phyloP scores from a whole-genome alignment of 1,140 invertebrate species.

The Coboldia fuscipes region DNA sequence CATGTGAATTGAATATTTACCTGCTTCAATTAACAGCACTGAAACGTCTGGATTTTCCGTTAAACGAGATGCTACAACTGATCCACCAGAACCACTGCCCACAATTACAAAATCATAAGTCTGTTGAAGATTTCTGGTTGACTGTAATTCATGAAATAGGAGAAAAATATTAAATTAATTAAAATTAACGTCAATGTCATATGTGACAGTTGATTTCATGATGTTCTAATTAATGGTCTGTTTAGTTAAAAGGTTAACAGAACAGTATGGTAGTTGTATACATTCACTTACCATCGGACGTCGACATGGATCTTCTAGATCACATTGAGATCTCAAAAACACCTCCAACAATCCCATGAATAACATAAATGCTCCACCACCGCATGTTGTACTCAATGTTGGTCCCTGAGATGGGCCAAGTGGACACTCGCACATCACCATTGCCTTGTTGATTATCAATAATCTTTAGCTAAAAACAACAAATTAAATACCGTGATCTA shows the following conservation, averaged over 20 bases:
- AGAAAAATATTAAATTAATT: too few relatives aligned
- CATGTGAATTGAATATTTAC: constrained; percentile 23
- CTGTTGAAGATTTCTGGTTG: too few relatives aligned
- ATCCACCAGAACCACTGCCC: constrained; percentile 69
- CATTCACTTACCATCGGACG: constrained; percentile 26
- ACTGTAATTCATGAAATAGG: too few relatives aligned
- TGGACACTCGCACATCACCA: constrained; percentile 43
- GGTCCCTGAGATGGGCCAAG: constrained; percentile 46
- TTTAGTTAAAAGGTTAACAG: too few relatives aligned
- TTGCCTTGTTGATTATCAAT: too few relatives aligned
- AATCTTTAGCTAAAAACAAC: too few relatives aligned
- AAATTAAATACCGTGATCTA: too few relatives aligned
- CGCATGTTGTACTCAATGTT: constrained; percentile 56
- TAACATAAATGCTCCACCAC: constrained; percentile 60
- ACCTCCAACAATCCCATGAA: constrained; percentile 72
- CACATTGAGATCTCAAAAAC: constrained; percentile 60
- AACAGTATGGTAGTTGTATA: too few relatives aligned
- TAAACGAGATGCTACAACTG: constrained; percentile 59
- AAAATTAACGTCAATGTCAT: too few relatives aligned
- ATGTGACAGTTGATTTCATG: too few relatives aligned
- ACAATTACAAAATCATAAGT: constrained; percentile 74
- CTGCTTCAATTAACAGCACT: constrained; percentile 65
- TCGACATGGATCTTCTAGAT: constrained; percentile 63
- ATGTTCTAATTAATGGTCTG: too few relatives aligned
- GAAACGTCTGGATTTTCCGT: constrained; percentile 56